These are phyloP conservation scores for Anabacerthia variegaticeps DNA, from an alignment of 2,797 vertebrate genomes.

Conservation along the genomic window DNA sequence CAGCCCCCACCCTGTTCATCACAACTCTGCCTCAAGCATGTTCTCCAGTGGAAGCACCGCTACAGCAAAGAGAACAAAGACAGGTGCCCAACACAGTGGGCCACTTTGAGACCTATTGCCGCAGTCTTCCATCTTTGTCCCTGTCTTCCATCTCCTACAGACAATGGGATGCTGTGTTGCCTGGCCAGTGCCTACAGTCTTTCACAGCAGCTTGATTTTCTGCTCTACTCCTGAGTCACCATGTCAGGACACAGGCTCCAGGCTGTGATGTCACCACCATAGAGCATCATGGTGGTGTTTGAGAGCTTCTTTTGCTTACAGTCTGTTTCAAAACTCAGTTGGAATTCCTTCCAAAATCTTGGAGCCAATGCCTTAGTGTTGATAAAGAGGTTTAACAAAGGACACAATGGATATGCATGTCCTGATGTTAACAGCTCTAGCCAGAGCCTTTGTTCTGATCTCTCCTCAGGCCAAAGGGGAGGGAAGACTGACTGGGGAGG, in stretches of 20 bases:
- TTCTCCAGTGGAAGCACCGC: neutral
- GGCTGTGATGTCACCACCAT: neutral
- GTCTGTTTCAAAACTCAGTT: too few species aligned
- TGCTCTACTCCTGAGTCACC: accelerated
- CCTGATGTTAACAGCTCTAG: too few species aligned
- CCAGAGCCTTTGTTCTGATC: too few species aligned
- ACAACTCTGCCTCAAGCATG: neutral
- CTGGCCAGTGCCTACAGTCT: neutral
- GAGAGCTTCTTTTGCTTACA: neutral
- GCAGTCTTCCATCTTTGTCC: neutral
- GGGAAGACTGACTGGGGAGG: too few species aligned
- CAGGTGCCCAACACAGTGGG: neutral
- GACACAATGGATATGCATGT: too few species aligned
- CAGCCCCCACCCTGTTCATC: too few species aligned
- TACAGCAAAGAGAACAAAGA: neutral
- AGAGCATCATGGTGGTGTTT: neutral
- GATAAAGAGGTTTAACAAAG: too few species aligned
- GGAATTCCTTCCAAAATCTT: too few species aligned
- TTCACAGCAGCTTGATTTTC: neutral
- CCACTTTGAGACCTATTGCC: neutral
- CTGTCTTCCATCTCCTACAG: neutral
- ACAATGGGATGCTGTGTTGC: neutral
- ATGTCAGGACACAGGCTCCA: neutral
- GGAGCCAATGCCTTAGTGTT: too few species aligned
- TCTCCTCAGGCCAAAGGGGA: too few species aligned